Evolutionary conservation across 1,140 invertebrate species (phyloP).

Genomic region (Penaeus japonicus): DNA sequence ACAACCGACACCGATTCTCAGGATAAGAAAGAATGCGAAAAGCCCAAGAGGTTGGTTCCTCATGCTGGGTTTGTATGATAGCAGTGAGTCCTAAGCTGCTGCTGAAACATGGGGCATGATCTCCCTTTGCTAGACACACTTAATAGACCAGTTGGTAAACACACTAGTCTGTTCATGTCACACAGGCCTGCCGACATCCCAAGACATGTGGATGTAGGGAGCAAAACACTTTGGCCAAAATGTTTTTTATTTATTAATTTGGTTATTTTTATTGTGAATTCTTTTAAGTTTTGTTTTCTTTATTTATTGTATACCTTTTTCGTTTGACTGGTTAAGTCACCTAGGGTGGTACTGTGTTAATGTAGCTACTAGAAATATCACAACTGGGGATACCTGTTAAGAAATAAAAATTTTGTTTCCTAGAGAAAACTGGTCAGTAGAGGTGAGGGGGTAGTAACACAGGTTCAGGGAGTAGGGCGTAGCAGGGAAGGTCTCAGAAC

Average conservation of each 20-base stretch:
- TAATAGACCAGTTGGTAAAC: conserved; percentile 43
- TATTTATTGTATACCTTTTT: too few relatives aligned
- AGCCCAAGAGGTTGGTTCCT: conserved; percentile 57
- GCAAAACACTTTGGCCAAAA: conserved; percentile 14
- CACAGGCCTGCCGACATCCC: conserved; percentile 32
- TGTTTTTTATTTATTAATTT: conserved; percentile 1
- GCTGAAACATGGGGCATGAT: conserved; percentile 52
- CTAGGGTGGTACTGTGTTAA: too few relatives aligned
- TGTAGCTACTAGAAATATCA: too few relatives aligned
- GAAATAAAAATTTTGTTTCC: too few relatives aligned
- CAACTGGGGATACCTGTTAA: too few relatives aligned
- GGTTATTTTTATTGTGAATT: conserved; percentile 15
- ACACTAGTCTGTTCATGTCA: conserved; percentile 23
- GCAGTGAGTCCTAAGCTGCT: conserved; percentile 45
- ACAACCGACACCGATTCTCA: conserved; percentile 37
- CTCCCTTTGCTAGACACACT: conserved; percentile 45
- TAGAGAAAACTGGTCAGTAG: too few relatives aligned
- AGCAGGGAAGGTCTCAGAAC: too few relatives aligned
- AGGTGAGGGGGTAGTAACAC: too few relatives aligned
- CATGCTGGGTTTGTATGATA: conserved; percentile 52
- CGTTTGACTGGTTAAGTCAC: too few relatives aligned
- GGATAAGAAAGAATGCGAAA: conserved; percentile 50
- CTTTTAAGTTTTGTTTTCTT: conserved; percentile 22
- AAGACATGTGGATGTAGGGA: conserved; percentile 44
- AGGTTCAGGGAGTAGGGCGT: too few relatives aligned